Evolutionary conservation across 64 coral and sea anemone genomes (phyloP).

Genomic region (Montipora cactus): DNA sequence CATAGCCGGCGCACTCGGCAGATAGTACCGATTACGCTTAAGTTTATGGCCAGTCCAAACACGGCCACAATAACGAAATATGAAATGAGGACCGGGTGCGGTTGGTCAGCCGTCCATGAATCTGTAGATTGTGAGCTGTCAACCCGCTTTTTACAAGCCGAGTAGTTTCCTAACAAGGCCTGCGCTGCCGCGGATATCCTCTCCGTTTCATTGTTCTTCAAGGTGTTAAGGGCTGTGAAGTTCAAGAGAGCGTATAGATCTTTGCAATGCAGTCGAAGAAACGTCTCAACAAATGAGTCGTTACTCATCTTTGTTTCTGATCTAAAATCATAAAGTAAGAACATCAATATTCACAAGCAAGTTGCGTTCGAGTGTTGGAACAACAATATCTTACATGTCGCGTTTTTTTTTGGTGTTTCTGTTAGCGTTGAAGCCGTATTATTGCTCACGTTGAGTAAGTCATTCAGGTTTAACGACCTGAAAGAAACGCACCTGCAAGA

Average conservation of each 20-base stretch:
- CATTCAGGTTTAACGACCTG: background rate
- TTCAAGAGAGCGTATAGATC: background rate
- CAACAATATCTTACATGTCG: background rate
- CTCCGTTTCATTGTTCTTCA: background rate
- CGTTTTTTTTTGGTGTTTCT: background rate
- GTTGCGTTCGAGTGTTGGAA: background rate
- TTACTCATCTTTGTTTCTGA: background rate
- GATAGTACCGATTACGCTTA: constrained; percentile 66
- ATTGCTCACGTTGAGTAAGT: too few species aligned
- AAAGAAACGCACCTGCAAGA: background rate
- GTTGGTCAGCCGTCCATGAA: background rate
- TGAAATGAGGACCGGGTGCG: background rate
- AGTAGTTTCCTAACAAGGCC: background rate
- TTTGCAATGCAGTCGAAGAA: background rate
- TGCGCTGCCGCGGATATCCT: too few species aligned
- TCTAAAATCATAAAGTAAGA: background rate
- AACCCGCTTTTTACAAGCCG: background rate
- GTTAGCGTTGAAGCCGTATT: background rate
- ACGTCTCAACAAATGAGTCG: background rate
- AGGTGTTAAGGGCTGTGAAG: background rate
- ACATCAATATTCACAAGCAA: background rate
- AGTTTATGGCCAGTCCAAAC: constrained; percentile 57
- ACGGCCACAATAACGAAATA: constrained; percentile 71
- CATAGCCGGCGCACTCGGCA: constrained; percentile 60
- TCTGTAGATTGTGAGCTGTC: background rate